A percentile compares a stretch with the other conserved stretches of the same genome.
phyloP scores from a whole-genome alignment of 2,888 invertebrate genomes.

The Spatulosminthurus flaviceps region DNA sequence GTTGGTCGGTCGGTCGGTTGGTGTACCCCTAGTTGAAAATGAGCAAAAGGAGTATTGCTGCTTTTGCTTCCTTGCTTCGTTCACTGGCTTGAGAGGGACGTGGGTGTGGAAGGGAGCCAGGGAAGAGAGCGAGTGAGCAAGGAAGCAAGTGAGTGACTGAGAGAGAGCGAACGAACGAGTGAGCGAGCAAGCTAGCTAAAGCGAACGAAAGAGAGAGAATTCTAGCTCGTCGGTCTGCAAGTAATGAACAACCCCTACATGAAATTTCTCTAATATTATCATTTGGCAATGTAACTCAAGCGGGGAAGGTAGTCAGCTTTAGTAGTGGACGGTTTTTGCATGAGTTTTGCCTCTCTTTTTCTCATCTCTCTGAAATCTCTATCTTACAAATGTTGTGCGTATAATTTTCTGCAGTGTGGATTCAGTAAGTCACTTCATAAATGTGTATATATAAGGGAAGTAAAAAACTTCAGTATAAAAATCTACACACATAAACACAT shows the following conservation, averaged over 20 bases:
- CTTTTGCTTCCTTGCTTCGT: not conserved
- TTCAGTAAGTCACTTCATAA: not conserved
- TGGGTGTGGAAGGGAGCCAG: conserved; percentile 43
- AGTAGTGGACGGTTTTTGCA: conserved; percentile 43
- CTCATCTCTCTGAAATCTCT: conserved; percentile 22
- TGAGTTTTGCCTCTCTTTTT: conserved; percentile 46
- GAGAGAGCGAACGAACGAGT: not conserved
- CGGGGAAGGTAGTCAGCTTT: conserved; percentile 55
- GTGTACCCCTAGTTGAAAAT: conserved; percentile 57
- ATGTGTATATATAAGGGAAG: no score
- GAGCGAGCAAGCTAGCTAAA: not conserved
- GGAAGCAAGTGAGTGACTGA: not conserved
- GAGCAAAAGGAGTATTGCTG: conserved; percentile 35
- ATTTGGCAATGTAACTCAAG: conserved; percentile 60
- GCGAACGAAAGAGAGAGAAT: not conserved
- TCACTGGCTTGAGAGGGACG: conserved; percentile 28
- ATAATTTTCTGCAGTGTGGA: not conserved
- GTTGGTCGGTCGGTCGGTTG: conserved; percentile 37
- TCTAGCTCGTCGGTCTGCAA: conserved; percentile 29
- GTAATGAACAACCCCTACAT: conserved; percentile 60
- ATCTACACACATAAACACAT: no score
- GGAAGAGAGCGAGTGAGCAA: conserved; percentile 17
- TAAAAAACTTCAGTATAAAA: no score
- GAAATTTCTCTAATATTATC: conserved; percentile 61
- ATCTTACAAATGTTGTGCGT: not conserved